Conservation (phyloP, 1,140 invertebrate species). For the Macrostomum lignano region DNA sequence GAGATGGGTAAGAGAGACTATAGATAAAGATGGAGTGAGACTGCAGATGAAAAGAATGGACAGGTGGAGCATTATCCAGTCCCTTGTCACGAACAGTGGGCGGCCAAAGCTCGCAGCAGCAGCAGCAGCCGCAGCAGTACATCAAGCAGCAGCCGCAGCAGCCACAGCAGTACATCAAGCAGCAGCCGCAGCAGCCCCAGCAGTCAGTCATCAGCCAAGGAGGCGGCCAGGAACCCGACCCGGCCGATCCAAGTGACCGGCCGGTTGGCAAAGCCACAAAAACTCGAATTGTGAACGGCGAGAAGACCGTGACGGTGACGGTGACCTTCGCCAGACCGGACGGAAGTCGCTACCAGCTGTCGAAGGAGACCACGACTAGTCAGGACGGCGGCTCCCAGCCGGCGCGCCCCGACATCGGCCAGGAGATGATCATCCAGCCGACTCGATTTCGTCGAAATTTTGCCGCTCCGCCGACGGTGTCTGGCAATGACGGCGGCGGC, state of each 20-base stretch:
- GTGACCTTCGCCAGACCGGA: background rate
- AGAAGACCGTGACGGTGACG: background rate
- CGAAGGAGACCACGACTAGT: slow-evolving; percentile 33
- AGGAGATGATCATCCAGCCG: background rate
- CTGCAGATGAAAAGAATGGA: too few relatives aligned
- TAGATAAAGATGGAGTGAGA: too few relatives aligned
- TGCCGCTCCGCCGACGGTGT: background rate
- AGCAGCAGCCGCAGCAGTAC: background rate
- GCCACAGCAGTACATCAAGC: background rate
- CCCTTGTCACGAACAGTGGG: too few relatives aligned
- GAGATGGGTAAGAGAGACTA: too few relatives aligned
- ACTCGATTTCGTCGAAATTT: background rate
- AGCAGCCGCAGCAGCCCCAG: background rate
- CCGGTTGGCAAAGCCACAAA: background rate
- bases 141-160: background rate
- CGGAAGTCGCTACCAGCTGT: background rate
- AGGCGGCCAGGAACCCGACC: too few relatives aligned
- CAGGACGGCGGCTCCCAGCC: slow-evolving; percentile 3
- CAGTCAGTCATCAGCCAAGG: background rate
- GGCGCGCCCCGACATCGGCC: too few relatives aligned
- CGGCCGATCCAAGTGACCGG: too few relatives aligned
- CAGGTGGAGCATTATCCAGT: too few relatives aligned
- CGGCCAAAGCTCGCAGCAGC: too few relatives aligned
- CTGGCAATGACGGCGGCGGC: too few relatives aligned
- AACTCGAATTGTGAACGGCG: background rate